Evolutionary conservation across 2,113 vertebrate species (phyloP).

Genomic region (Stigmatopora nigra): DNA sequence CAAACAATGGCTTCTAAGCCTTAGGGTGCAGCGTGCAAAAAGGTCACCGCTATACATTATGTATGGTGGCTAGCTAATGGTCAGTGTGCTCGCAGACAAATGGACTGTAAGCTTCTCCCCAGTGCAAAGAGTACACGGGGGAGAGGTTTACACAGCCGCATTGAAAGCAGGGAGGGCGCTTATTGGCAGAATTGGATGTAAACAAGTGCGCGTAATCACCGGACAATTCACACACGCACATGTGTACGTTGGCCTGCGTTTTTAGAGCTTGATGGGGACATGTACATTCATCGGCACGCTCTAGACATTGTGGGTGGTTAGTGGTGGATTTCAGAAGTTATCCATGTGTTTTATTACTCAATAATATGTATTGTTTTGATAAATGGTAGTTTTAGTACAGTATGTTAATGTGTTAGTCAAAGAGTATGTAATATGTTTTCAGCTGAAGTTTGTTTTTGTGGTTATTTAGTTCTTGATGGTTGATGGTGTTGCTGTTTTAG

Average conservation of each 20-base stretch:
- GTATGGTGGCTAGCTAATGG: slow-evolving; percentile 66
- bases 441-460: not conserved
- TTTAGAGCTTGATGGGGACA: slow-evolving; percentile 1
- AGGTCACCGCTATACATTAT: slow-evolving; percentile 69
- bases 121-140: slow-evolving; percentile 41
- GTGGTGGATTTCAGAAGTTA: slow-evolving; percentile 4
- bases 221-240: not conserved
- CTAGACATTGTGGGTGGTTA: not conserved
- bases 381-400: too few relatives aligned
- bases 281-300: slow-evolving; percentile 5
- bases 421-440: too few relatives aligned
- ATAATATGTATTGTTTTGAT: too few relatives aligned
- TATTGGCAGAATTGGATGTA: slow-evolving; percentile 26
- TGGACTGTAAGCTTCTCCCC: slow-evolving; percentile 57
- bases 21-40: slow-evolving; percentile 62
- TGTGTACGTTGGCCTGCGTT: not conserved
- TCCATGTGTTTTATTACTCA: not conserved
- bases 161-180: not conserved
- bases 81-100: slow-evolving; percentile 61
- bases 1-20: slow-evolving; percentile 67
- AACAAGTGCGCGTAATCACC: slow-evolving; percentile 20
- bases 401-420: too few relatives aligned
- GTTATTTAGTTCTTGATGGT: not conserved
- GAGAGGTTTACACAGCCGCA: slow-evolving; percentile 20
- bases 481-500: too few relatives aligned